Evolutionary conservation across 2,797 vertebrate genomes (phyloP).

Genomic region (Acropternis orthonyx): DNA sequence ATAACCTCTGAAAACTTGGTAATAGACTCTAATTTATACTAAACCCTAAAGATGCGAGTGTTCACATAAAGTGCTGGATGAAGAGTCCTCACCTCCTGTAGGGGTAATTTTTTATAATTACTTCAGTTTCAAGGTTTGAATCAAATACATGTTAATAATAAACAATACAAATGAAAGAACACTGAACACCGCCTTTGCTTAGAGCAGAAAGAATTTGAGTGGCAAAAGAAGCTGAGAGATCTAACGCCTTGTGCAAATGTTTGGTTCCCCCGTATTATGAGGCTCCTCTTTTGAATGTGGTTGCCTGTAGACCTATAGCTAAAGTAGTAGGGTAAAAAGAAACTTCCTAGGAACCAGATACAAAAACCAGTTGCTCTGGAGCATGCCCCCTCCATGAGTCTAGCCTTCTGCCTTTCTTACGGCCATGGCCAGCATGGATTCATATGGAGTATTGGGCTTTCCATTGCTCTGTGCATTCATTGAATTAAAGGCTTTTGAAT

Average conservation of each 20-base stretch:
- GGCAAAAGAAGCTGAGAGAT: background rate
- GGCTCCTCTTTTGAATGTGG: conserved; percentile 2
- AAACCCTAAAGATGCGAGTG: background rate
- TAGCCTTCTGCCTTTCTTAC: background rate
- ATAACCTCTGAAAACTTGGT: background rate
- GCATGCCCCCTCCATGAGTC: background rate
- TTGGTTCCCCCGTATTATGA: background rate
- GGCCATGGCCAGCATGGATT: background rate
- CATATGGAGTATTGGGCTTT: background rate
- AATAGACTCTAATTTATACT: background rate
- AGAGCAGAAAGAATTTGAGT: background rate
- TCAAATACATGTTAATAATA: background rate
- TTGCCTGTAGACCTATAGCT: background rate
- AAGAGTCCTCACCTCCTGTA: background rate
- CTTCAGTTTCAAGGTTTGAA: background rate
- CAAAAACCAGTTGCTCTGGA: background rate
- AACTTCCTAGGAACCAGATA: background rate
- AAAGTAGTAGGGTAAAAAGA: background rate
- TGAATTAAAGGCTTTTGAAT: background rate
- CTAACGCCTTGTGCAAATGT: background rate
- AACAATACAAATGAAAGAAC: background rate
- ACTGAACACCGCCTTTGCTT: background rate
- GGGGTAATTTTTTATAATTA: background rate
- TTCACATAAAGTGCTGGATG: background rate
- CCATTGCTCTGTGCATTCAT: background rate